Conservation (phyloP, 2,888 invertebrate species). For the Cheilosia scutellata region DNA sequence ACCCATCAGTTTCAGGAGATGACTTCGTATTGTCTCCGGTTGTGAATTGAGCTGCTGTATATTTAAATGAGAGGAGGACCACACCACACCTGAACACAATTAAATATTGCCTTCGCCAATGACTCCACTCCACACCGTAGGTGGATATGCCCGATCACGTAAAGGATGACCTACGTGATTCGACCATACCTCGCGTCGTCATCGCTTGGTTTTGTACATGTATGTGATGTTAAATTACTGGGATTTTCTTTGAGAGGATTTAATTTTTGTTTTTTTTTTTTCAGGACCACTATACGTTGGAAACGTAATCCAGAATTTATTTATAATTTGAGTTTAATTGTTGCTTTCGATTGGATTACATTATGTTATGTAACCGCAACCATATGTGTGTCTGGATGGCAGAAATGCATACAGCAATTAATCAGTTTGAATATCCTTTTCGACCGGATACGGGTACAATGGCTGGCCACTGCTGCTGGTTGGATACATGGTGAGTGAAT, state of each 20-base stretch:
- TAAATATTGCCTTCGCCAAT: slow-evolving; percentile 51
- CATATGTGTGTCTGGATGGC: slow-evolving; percentile 32
- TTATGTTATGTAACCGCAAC: slow-evolving; percentile 47
- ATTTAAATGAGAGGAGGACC: slow-evolving; percentile 61
- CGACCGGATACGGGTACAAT: slow-evolving; percentile 32
- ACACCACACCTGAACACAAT: slow-evolving; percentile 44
- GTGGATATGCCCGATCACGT: slow-evolving; percentile 58
- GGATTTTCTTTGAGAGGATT: slow-evolving; percentile 60
- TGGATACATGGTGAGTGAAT: slow-evolving; percentile 52
- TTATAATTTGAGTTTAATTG: slow-evolving; percentile 69
- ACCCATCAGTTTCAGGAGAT: slow-evolving; percentile 21
- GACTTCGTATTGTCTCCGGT: slow-evolving; percentile 54
- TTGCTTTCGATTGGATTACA: slow-evolving; percentile 68
- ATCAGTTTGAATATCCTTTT: slow-evolving; percentile 59
- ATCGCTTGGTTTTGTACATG: slow-evolving; percentile 1
- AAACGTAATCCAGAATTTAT: slow-evolving; percentile 61
- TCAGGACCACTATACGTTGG: neutral
- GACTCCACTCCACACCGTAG: slow-evolving; percentile 34
- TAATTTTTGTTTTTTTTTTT: slow-evolving; percentile 17
- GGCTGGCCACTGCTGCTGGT: neutral
- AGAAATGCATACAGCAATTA: slow-evolving; percentile 65
- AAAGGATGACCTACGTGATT: slow-evolving; percentile 72
- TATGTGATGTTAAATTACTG: slow-evolving; percentile 52
- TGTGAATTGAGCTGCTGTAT: slow-evolving; percentile 52
- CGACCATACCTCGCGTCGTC: slow-evolving; percentile 37